Base-by-base conservation (phyloP, 2,888 invertebrate species). In the Phymatocera aterrima region DNA sequence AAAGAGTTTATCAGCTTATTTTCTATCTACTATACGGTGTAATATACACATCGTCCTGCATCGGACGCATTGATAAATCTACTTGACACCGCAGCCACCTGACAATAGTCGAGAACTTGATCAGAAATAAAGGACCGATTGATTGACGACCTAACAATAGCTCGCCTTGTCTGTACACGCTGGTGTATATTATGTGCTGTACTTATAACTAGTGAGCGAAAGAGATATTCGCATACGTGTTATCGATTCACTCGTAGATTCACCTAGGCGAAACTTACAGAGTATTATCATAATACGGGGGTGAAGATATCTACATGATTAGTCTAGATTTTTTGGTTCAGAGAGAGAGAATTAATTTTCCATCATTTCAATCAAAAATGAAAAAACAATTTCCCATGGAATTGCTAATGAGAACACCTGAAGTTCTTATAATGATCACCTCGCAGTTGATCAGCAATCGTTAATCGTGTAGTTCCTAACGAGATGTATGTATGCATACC, bases 121-220 rank as follows among this genome's bases (percentile, higher is more conserved):
- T 75, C 75, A 75, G 57, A 54, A 75, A 75, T 75, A 60, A 54
- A 75, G 72, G 75, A 75, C 60, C 40, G 57, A 72, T 75, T 60
- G 54, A 75, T 75, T 75, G 40, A 75, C 75, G 57, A 40, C 40
- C 40, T 60, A 60, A 75, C 75, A 75, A 75, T 75, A 75, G 78
- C 79, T 79, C 64, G 48, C 77, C 64, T 79, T 61, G 46, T 57
- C 48, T 34, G 21, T 34, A n/a, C 77, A 37, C 37, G 61, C 64
- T 28, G 48, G 40, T 57, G 31, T 79, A 24, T 79, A 60, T 21
- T n/a, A 64, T 21, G 57, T 65, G n/a, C 15, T 15, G 61, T 43
- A 21, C 18, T 1, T 65, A 40, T 43, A 18, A 18, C 8, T n/a
- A n/a, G n/a, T n/a, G n/a, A n/a, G n/a, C n/a, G 61, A 34, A 10